Base-by-base conservation (phyloP, 2,797 vertebrate genomes). In the Cryptoblepharus egeriae region DNA sequence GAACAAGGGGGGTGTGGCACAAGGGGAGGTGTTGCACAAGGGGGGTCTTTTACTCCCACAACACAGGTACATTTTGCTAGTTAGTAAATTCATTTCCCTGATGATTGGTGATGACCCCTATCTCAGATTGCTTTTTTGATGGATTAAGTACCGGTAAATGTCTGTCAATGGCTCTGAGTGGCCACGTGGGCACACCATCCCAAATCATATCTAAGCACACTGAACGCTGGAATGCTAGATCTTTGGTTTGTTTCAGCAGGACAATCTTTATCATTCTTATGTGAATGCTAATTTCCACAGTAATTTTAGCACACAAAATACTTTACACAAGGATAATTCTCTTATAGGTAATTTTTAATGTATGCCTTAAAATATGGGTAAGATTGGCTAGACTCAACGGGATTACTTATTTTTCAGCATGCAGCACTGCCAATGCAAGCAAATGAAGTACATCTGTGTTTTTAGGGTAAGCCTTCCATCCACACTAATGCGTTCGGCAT, bases 381-480 rank as follows among this genome's bases (percentile, higher is more conserved):
- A 70, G 37, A 70, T 18, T 67, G 30, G 22, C 32, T 67, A 32
- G 32, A 10, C 65, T 52, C 49, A 52, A 52, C 49, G 42, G 30
- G n/a, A 72, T 7, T 20, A 52, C 55, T 28, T 72, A 11, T 55
- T 16, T 22, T 37, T 60, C 7, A 72, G 16, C 80, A 13, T 35
- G 45, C 10, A 57, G 80, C 8, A 78, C 55, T 64, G 12, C 52
- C n/a, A 81, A 42, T 49, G 24, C 2, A 79, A 85, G 26, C 0
- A 3, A n/a, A 10, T 16, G 70, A 45, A 30, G 45, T 72, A 37
- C 45, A 88, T 79, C 82, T 85, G 60, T 71, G 86, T 20, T 45
- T 22, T 37, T 67, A 86, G 3, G 30, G 3, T n/a, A 89, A 88
- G 28, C 82, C 86, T 32, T 63, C 83, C 86, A 90, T 61, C 74